These are phyloP conservation scores for Aplysia californica DNA, from an alignment of 1,140 invertebrate species.

Conservation along the genomic window DNA sequence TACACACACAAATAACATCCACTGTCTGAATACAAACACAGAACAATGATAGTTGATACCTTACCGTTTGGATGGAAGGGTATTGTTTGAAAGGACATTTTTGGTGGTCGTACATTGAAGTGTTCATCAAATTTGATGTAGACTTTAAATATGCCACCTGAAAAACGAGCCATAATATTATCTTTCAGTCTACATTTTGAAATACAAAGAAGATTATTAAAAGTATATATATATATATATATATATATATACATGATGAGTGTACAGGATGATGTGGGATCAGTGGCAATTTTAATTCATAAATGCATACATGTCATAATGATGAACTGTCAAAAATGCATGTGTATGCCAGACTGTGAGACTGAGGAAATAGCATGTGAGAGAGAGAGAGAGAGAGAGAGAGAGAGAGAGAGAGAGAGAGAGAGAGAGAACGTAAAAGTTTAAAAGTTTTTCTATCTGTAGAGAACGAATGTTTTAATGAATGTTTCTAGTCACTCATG, in stretches of 20 bases:
- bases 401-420: no score
- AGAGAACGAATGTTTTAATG: no score
- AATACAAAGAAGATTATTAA: no score
- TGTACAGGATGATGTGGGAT: not conserved
- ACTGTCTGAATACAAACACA: not conserved
- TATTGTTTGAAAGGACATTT: conserved; percentile 63
- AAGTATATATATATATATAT: not conserved
- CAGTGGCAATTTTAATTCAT: not conserved
- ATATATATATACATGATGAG: not conserved
- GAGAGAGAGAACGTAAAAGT: no score
- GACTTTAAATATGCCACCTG: conserved; percentile 62
- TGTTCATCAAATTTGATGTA: conserved; percentile 65
- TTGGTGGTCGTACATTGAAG: conserved; percentile 56
- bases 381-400: no score
- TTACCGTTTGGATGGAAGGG: conserved; percentile 67
- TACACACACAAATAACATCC: not conserved
- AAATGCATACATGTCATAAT: not conserved
- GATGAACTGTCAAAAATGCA: not conserved
- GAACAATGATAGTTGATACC: not conserved
- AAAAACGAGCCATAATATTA: no score
- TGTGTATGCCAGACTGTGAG: not conserved
- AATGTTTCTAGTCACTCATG: no score
- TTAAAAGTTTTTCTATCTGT: no score
- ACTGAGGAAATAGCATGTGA: no score
- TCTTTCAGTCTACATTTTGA: no score